Evolutionary conservation across 2,113 vertebrate genomes (phyloP).

Genomic region (Notothenia rossii): DNA sequence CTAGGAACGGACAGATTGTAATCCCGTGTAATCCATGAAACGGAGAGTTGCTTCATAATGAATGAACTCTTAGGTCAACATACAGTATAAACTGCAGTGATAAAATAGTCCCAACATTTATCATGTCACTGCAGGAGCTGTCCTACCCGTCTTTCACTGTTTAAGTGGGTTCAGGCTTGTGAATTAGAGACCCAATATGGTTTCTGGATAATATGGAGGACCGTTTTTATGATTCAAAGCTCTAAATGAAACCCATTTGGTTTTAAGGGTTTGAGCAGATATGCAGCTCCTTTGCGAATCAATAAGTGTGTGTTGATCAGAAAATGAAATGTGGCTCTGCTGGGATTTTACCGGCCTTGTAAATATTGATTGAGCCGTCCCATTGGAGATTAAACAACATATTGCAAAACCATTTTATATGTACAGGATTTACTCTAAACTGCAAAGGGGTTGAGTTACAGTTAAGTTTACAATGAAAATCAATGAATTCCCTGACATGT

Average conservation of each 20-base stretch:
- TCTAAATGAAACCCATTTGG: neutral
- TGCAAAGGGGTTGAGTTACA: neutral
- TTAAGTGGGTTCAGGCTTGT: neutral
- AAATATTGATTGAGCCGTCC: constrained; percentile 21
- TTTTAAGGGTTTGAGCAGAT: constrained; percentile 8
- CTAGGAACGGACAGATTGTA: constrained; percentile 53
- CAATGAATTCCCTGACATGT: neutral
- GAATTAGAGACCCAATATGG: neutral
- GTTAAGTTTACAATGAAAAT: neutral
- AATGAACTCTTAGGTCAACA: constrained; percentile 3
- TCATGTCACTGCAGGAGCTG: neutral
- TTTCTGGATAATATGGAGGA: neutral
- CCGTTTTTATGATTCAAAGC: neutral
- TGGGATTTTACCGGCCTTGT: neutral
- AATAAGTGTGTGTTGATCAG: constrained; percentile 8
- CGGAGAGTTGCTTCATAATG: neutral
- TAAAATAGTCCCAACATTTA: neutral
- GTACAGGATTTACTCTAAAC: neutral
- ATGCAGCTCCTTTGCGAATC: neutral
- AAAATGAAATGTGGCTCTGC: constrained; percentile 9
- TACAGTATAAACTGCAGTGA: neutral
- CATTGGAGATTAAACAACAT: neutral
- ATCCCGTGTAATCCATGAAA: constrained; percentile 69
- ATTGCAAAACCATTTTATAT: neutral
- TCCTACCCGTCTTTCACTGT: neutral